These are phyloP conservation scores for Arctopsyche grandis DNA, from an alignment of 1,140 invertebrate genomes.

Conservation along the genomic window DNA sequence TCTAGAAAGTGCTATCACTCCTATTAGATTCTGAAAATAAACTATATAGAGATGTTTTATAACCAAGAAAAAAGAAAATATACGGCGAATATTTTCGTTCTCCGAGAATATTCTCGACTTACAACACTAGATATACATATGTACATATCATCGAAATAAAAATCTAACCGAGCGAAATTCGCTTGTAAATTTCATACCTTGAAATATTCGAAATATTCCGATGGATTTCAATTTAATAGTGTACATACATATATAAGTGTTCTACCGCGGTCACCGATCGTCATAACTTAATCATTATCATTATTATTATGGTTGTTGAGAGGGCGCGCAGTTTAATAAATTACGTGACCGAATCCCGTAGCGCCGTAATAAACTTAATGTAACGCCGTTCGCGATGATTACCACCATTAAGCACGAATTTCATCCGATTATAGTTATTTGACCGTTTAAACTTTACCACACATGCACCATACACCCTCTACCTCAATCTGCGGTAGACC, in stretches of 20 bases:
- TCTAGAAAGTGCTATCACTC: no score
- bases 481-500: neutral
- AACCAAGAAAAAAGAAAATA: no score
- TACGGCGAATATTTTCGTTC: no score
- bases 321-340: conserved; percentile 30
- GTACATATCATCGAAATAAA: no score
- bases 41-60: no score
- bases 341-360: conserved; percentile 31
- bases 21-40: no score
- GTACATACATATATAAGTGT: neutral
- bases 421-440: conserved; percentile 48
- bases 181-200: no score
- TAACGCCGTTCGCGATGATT: conserved; percentile 37
- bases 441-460: conserved; percentile 20
- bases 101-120: no score
- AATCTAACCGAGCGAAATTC: no score
- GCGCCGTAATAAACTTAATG: conserved; percentile 41
- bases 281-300: conserved; percentile 26
- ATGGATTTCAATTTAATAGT: no score
- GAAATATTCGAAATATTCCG: no score
- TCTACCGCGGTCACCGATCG: neutral
- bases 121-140: no score
- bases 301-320: conserved; percentile 11
- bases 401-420: conserved; percentile 45
- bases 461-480: conserved; percentile 1